These are phyloP conservation scores for Meliscaeva auricollis DNA, from an alignment of 2,888 invertebrate genomes.

Conservation along the genomic window DNA sequence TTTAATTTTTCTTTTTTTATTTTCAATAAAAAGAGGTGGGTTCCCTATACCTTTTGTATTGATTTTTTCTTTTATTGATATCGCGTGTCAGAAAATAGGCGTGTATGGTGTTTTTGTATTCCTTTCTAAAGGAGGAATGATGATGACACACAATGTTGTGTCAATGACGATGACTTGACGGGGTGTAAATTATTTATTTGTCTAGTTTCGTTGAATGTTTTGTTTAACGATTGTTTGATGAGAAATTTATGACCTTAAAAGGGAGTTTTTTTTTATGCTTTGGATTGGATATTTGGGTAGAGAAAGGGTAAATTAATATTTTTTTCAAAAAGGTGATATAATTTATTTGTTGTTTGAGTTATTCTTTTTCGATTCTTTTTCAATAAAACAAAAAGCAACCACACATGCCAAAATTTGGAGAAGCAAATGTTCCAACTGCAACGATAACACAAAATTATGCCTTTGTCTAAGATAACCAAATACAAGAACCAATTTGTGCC, in stretches of 20 bases:
- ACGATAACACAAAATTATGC: no score
- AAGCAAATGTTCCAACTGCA: no score
- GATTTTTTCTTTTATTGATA: slow-evolving; percentile 58
- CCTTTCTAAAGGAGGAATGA: slow-evolving; percentile 17
- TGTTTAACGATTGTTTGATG: slow-evolving; percentile 37
- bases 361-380: no score
- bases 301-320: neutral
- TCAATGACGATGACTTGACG: slow-evolving; percentile 17
- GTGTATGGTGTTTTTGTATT: neutral
- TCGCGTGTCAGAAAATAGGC: slow-evolving; percentile 59
- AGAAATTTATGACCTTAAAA: slow-evolving; percentile 16
- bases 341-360: no score
- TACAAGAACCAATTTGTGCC: no score
- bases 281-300: neutral
- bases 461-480: no score
- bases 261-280: neutral
- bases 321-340: no score
- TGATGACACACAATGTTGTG: slow-evolving; percentile 32
- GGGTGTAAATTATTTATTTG: slow-evolving; percentile 12
- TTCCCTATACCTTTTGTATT: slow-evolving; percentile 53
- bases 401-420: no score
- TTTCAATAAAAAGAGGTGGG: slow-evolving; percentile 42
- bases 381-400: no score
- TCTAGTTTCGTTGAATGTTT: slow-evolving; percentile 25
- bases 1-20: neutral